phyloP scores from a whole-genome alignment of 64 coral and sea anemone species.

The Acropora yongei region DNA sequence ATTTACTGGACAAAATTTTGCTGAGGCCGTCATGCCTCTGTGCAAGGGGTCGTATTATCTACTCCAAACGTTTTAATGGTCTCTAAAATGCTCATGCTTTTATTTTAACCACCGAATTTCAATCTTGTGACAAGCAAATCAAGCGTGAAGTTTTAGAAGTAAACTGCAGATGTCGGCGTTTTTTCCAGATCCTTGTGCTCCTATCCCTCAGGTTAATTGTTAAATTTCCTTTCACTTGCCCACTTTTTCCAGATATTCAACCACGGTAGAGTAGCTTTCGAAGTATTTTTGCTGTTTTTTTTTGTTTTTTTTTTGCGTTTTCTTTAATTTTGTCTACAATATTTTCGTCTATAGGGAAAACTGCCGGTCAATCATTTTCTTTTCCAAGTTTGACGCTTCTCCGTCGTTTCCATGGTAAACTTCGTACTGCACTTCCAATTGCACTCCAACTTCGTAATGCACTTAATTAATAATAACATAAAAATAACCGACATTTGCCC shows the following conservation, averaged over 20 bases:
- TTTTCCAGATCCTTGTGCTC: not conserved
- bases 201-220: not conserved
- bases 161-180: not conserved
- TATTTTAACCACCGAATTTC: not conserved
- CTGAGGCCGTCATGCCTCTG: not conserved
- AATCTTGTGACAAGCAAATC: not conserved
- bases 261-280: not conserved
- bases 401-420: too few species aligned
- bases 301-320: too few species aligned
- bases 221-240: not conserved
- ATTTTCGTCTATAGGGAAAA: too few species aligned
- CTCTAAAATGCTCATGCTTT: not conserved
- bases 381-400: too few species aligned
- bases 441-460: too few species aligned
- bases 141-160: not conserved
- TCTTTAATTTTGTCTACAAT: too few species aligned
- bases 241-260: not conserved
- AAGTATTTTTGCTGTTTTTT: not conserved
- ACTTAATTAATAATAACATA: too few species aligned
- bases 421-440: too few species aligned
- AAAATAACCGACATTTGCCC: too few species aligned
- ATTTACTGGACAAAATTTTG: not conserved
- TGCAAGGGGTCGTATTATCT: not conserved
- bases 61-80: not conserved
- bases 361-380: too few species aligned